Evolutionary conservation across 2,888 invertebrate genomes (phyloP).

Genomic region (Hyposoter didymator): DNA sequence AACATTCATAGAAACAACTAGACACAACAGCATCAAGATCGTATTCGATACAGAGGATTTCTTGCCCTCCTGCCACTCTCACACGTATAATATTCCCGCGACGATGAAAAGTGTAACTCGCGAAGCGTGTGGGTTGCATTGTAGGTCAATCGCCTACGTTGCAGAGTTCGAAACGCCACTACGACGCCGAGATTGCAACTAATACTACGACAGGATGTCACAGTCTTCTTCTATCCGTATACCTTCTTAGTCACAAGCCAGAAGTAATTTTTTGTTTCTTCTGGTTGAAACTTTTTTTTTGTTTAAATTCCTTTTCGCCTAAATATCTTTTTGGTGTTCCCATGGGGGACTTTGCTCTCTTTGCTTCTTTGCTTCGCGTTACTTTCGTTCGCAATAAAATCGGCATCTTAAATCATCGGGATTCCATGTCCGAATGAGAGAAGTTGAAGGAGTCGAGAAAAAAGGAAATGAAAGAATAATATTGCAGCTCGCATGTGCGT

Average conservation of each 20-base stretch:
- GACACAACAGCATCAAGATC: conserved; percentile 22
- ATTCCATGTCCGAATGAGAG: conserved; percentile 2
- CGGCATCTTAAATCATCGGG: conserved; percentile 52
- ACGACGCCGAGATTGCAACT: conserved; percentile 23
- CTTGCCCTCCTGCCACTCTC: conserved; percentile 38
- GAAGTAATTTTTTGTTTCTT: conserved; percentile 18
- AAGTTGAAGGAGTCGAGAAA: conserved; percentile 38
- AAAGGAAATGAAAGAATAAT: background rate
- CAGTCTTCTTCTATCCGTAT: conserved; percentile 31
- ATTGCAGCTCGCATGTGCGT: background rate
- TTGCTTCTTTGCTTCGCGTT: conserved; percentile 32
- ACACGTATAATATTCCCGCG: conserved; percentile 43
- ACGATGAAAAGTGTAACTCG: conserved; percentile 68
- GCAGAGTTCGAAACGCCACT: conserved; percentile 35
- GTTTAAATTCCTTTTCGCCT: background rate
- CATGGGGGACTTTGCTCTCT: conserved; percentile 32
- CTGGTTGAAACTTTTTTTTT: background rate
- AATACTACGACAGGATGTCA: conserved; percentile 49
- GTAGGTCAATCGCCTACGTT: conserved; percentile 76
- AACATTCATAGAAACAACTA: background rate
- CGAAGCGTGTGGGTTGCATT: conserved; percentile 72
- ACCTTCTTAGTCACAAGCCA: conserved; percentile 47
- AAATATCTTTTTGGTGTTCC: conserved; percentile 46
- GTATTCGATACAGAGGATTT: conserved; percentile 43
- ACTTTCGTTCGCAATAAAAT: conserved; percentile 54